Conservation (phyloP, 2,113 vertebrate genomes). For the Tupaia chinensis region DNA sequence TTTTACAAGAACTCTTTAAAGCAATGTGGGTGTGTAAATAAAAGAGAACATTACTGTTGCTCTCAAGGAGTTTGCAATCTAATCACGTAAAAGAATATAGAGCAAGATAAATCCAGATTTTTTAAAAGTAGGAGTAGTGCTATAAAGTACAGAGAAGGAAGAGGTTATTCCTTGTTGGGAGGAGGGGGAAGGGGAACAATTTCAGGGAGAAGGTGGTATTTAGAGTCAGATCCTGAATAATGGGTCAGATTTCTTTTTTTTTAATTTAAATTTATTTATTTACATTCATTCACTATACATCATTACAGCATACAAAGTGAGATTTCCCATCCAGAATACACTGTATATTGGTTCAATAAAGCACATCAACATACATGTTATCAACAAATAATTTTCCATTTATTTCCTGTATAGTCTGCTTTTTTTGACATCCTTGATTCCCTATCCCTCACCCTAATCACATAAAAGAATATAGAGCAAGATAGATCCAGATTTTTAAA, state of each 20-base stretch:
- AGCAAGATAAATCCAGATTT: neutral
- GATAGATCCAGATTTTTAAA: neutral
- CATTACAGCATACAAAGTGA: too few species aligned
- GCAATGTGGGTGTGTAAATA: neutral
- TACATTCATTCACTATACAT: too few species aligned
- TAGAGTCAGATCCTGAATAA: conserved; percentile 59
- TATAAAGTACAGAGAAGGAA: conserved; percentile 30
- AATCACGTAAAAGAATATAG: conserved; percentile 41
- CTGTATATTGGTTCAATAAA: too few species aligned
- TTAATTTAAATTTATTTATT: too few species aligned
- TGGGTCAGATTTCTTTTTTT: conserved; percentile 64
- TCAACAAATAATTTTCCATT: too few species aligned
- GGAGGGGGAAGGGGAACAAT: conserved; percentile 19
- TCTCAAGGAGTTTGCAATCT: conserved; percentile 37
- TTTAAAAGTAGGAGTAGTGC: neutral
- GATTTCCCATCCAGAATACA: too few species aligned
- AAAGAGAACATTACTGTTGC: neutral
- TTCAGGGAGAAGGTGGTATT: conserved; percentile 60
- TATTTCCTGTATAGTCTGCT: too few species aligned
- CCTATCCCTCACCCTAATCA: neutral
- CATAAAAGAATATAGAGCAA: conserved; percentile 20
- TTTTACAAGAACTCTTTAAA: neutral
- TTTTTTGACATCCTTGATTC: too few species aligned
- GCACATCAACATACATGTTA: too few species aligned
- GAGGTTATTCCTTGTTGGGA: neutral